Evolutionary conservation across 1,140 invertebrate genomes (phyloP).

Genomic region (Lasaia peninsularis): DNA sequence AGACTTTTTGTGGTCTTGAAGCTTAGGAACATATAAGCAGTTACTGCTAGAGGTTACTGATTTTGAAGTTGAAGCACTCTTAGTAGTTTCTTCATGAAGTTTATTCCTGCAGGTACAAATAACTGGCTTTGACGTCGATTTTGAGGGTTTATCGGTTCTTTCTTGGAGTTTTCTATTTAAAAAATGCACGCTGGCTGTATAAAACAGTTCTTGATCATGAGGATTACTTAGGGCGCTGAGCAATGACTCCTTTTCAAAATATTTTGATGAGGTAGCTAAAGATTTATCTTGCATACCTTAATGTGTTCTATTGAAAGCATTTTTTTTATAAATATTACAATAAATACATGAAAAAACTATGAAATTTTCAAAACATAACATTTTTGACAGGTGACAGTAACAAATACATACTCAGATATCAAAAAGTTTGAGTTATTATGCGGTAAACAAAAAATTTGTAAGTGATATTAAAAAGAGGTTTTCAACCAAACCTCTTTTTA

Average conservation of each 20-base stretch:
- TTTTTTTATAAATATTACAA: not conserved
- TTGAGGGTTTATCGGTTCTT: slow-evolving; percentile 22
- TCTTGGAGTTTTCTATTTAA: slow-evolving; percentile 49
- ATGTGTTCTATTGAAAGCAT: not conserved
- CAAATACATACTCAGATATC: too few species aligned
- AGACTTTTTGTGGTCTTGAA: slow-evolving; percentile 18
- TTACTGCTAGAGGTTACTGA: not conserved
- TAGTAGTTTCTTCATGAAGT: not conserved
- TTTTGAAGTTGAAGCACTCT: not conserved
- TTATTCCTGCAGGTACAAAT: not conserved
- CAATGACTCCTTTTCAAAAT: not conserved
- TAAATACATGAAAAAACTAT: too few species aligned
- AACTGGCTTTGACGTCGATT: not conserved
- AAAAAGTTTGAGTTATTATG: too few species aligned
- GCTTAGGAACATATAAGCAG: not conserved
- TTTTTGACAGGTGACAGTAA: too few species aligned
- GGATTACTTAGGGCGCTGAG: slow-evolving; percentile 33
- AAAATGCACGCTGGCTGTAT: slow-evolving; percentile 56
- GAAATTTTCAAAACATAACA: too few species aligned
- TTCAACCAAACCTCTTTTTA: too few species aligned
- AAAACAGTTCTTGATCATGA: slow-evolving; percentile 47
- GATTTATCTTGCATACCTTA: not conserved
- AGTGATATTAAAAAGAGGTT: too few species aligned
- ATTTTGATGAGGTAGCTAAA: not conserved
- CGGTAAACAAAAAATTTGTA: too few species aligned